phyloP scores from a whole-genome alignment of 2,888 invertebrate species.

The Calameuta pallipes region DNA sequence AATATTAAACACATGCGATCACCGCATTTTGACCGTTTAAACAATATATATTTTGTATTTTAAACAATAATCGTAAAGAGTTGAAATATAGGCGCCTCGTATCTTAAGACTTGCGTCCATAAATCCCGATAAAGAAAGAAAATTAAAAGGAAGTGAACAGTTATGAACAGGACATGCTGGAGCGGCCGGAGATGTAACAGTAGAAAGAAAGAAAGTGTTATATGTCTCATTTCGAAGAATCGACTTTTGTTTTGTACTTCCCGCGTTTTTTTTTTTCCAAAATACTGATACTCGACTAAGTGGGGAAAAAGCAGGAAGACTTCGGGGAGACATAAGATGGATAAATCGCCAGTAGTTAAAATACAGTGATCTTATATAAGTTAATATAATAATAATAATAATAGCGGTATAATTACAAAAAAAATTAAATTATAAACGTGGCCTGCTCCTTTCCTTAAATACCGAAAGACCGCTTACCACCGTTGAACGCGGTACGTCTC shows the following conservation, averaged over 20 bases:
- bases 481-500: background rate
- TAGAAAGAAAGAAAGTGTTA: background rate
- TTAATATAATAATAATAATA: slow-evolving; percentile 61
- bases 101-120: background rate
- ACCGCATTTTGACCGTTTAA: background rate
- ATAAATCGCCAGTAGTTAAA: slow-evolving; percentile 25
- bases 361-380: slow-evolving; percentile 25
- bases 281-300: background rate
- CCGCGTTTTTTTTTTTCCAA: background rate
- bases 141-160: background rate
- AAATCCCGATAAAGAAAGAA: background rate
- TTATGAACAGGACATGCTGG: background rate
- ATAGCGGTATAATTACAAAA: slow-evolving; percentile 6
- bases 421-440: slow-evolving; percentile 7
- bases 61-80: background rate
- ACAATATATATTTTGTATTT: background rate
- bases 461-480: background rate
- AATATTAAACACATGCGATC: background rate
- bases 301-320: background rate
- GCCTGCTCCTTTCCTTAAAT: background rate
- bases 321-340: background rate
- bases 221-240: background rate
- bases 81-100: background rate
- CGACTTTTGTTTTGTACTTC: background rate
- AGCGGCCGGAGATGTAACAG: background rate